Percentiles rank a stretch among this genome's conserved stretches.
These are phyloP conservation scores for Varanus salvator DNA, from an alignment of 2,113 vertebrate species.

Conservation along the genomic window DNA sequence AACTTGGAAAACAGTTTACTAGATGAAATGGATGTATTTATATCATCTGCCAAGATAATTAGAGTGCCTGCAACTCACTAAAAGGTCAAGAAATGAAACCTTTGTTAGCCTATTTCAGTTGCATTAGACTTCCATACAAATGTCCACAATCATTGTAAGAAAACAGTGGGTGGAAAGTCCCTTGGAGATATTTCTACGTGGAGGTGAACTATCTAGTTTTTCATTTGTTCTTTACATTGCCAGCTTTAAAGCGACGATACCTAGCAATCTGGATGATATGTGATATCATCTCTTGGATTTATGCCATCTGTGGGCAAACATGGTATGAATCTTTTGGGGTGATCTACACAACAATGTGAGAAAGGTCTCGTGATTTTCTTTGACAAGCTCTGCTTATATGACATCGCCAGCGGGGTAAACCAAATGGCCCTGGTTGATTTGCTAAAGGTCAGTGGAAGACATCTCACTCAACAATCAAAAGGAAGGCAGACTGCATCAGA, in stretches of 20 bases:
- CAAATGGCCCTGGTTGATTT: conserved; percentile 2
- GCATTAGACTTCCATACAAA: not conserved
- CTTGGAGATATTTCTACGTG: not conserved
- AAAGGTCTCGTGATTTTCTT: not conserved
- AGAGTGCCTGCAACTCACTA: conserved; percentile 16
- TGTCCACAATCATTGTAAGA: not conserved
- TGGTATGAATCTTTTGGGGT: not conserved
- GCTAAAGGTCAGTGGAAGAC: conserved; percentile 36
- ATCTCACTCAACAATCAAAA: not conserved
- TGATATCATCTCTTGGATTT: not conserved
- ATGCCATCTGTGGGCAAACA: not conserved
- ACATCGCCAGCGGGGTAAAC: not conserved
- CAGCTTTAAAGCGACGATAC: not conserved
- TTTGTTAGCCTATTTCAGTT: conserved; percentile 14
- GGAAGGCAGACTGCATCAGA: not conserved
- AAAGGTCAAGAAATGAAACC: conserved; percentile 22
- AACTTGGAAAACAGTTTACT: not conserved
- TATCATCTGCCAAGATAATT: conserved; percentile 12
- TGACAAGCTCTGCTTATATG: not conserved
- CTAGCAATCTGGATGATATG: not conserved
- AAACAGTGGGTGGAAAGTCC: not conserved
- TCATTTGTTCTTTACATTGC: not conserved
- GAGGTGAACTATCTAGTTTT: not conserved
- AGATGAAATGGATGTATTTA: not conserved
- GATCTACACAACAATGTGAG: not conserved